Evolutionary conservation across 64 coral and sea anemone genomes (phyloP), one percentile per base, ranked within the genome.

Genomic region (Montipora sp.): DNA sequence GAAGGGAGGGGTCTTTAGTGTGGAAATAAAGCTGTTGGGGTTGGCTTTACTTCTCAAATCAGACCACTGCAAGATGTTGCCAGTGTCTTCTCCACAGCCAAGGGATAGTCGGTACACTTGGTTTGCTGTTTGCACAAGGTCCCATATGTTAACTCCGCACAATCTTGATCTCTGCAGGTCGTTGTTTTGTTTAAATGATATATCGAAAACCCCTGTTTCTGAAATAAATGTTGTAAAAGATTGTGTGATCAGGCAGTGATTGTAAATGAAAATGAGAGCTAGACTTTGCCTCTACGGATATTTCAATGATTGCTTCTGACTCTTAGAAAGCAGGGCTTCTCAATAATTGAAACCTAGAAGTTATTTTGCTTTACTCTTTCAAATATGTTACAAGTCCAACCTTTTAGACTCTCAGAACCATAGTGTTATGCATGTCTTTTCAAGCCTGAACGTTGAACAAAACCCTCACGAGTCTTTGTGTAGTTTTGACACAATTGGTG

Each of bases 111-210:
- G 55, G 16, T 63, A 63, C 5, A 83, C n/a, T 44, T 83, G 11
- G 8, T 65, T 22, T 50, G 55, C 11, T 27, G 55, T 8, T 19
- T 61, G 5, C 15, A 61, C 53, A 13, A 44, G 18, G 80, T 83
- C 23, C 80, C 80, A 83, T n/a, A 83, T 63, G 14, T 83, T 83
- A 4, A 83, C 55, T 11, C 80, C 80, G 7, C 55, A 61, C n/a
- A 83, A 23, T 65, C 57, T 66, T 44, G 80, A 83, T 14, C 8
- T 59, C 23, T 61, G 18, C 1, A 50, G 44, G 13, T 47, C 55
- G 27, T 83, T 83, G 22, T 43, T 45, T 83, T 83, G 80, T 2
- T 65, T 53, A 14, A 83, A 83, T 15, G 21, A 44, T 16, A 83
- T 46, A 46, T 11, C 43, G 1, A 63, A 11, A 63, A 36, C n/a